Base-by-base conservation (phyloP, 2,888 invertebrate genomes). In the Amphimallon solstitiale region DNA sequence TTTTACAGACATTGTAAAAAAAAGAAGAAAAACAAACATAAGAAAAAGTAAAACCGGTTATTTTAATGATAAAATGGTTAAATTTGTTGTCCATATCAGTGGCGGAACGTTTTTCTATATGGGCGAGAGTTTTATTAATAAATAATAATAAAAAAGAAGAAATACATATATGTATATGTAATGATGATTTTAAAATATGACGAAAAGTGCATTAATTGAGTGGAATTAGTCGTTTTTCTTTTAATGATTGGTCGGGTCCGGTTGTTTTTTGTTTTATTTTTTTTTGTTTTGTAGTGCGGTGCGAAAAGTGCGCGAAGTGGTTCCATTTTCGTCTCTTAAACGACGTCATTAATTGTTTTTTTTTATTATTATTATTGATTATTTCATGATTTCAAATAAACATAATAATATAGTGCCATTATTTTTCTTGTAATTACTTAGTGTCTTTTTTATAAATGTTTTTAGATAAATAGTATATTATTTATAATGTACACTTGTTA, bases 391-490 rank as follows among this genome's bases (percentile, higher is more conserved):
- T 63, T 38, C n/a, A n/a, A 54, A 78, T 74, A 76, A 75, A 74
- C 72, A 74, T 74, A 76, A 75, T 74, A 54, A 76, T 79, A 81
- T 81, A 81, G 82, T 82, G 82, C 82, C 82, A 82, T 82, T 81
- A 81, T 80, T 81, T 64, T 81, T 82, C 80, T 78, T 82, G 80
- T 81, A 81, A 81, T 80, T 78, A 56, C 78, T 80, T 80, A 82
- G 80, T 81, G 80, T 81, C 79, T 80, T 81, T 82, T 82, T 81
- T 81, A 82, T 82, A 81, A 81, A 82, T 81, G 81, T 82, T 81
- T 81, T 81, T 82, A 81, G 81, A 79, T 74, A 78, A 80, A 78
- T 81, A 79, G 80, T 75, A 80, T 80, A 81, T 81, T 78, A 78
- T 80, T 82, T 79, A 78, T 77, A 80, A 79, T 80, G 80, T 81